Percentiles rank a stretch among this genome's conserved stretches.
Conservation (phyloP, 2,888 invertebrate genomes). For the Chirona hameri region DNA sequence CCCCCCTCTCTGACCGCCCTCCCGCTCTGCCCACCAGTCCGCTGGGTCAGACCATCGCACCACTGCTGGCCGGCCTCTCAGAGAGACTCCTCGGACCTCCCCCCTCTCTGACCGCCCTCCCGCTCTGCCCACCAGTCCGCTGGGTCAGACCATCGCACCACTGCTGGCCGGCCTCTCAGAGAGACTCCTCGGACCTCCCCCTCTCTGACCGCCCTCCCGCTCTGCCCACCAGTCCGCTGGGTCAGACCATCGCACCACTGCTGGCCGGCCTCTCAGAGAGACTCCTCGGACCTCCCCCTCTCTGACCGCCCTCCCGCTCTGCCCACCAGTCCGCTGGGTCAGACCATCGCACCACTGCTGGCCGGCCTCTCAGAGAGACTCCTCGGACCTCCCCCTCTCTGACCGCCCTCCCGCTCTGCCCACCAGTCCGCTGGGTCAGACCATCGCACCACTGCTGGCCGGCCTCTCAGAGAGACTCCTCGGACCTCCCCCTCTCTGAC, state of each 20-base stretch:
- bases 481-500: background rate
- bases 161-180: constrained; percentile 34
- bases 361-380: constrained; percentile 26
- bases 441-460: constrained; percentile 37
- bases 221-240: constrained; percentile 36
- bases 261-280: constrained; percentile 31
- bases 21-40: constrained; percentile 33
- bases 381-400: background rate
- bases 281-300: background rate
- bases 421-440: constrained; percentile 38
- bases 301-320: background rate
- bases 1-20: no score
- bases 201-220: background rate
- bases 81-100: background rate
- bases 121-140: constrained; percentile 33
- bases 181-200: background rate
- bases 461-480: constrained; percentile 9
- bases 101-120: background rate
- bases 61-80: constrained; percentile 35
- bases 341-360: constrained; percentile 38
- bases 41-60: constrained; percentile 38
- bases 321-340: constrained; percentile 37
- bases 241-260: constrained; percentile 38
- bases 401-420: background rate
- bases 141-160: constrained; percentile 38